Conservation (phyloP, 2,113 vertebrate genomes). For the Capra hircus region DNA sequence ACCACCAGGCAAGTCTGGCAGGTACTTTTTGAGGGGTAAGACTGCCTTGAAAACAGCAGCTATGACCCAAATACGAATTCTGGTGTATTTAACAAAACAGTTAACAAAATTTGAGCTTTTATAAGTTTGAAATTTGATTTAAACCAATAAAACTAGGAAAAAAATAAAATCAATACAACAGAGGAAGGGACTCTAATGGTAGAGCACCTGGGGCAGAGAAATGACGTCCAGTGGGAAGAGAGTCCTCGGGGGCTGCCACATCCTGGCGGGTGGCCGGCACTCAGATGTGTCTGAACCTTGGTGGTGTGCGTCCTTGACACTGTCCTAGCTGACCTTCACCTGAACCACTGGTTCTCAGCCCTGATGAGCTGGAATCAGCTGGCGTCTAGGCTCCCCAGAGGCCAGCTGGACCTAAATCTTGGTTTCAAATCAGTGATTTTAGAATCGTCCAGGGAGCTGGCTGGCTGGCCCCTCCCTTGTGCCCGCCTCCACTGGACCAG, state of each 20-base stretch:
- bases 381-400: not conserved
- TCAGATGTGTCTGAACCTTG: fast-evolving
- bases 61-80: not conserved
- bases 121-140: not conserved
- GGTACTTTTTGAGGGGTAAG: not conserved
- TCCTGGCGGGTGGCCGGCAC: fast-evolving
- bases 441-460: not conserved
- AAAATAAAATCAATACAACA: fast-evolving
- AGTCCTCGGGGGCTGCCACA: not conserved
- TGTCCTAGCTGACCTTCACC: not conserved
- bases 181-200: fast-evolving
- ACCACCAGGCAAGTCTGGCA: not conserved
- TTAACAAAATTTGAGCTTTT: not conserved
- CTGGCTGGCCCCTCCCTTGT: not conserved
- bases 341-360: not conserved
- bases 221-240: fast-evolving
- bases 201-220: fast-evolving
- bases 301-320: fast-evolving
- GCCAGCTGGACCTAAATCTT: not conserved
- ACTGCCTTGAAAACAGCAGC: not conserved
- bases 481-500: fast-evolving
- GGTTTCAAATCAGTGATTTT: not conserved
- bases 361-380: fast-evolving
- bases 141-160: not conserved
- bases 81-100: not conserved